Percentiles rank a stretch among this genome's conserved stretches.
phyloP scores from a whole-genome alignment of 2,113 vertebrate species.

The Sterrhoptilus dennistouni region DNA sequence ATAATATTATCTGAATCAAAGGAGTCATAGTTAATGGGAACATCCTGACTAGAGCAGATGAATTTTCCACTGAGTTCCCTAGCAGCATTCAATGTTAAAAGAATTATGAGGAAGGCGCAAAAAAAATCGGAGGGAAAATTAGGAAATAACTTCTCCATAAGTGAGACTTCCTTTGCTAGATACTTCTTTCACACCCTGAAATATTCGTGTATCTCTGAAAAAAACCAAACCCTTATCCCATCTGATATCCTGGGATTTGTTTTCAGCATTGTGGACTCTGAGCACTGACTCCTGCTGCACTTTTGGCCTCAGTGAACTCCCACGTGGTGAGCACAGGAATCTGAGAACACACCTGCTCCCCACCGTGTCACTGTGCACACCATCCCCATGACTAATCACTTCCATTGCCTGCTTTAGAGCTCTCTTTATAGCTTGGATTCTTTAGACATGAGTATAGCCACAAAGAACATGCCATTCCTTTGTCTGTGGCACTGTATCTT shows the following conservation, averaged over 20 bases:
- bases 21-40: background rate
- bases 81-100: background rate
- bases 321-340: background rate
- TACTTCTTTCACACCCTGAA: background rate
- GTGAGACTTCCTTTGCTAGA: background rate
- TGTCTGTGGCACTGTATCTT: background rate
- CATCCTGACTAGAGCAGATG: fast-evolving
- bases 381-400: background rate
- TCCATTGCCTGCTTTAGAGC: background rate
- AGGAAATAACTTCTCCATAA: background rate
- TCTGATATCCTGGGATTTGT: background rate
- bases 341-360: background rate
- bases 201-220: background rate
- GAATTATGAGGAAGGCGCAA: background rate
- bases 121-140: background rate
- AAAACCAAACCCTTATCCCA: background rate
- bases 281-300: background rate
- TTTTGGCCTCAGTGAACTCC: background rate
- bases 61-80: background rate
- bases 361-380: background rate
- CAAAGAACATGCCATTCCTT: background rate
- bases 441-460: background rate
- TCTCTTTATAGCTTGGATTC: background rate
- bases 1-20: background rate
- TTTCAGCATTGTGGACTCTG: background rate